Percentiles rank a stretch among this genome's conserved stretches.
These are phyloP conservation scores for Plestiodon gilberti DNA, from an alignment of 2,113 vertebrate species.

Conservation along the genomic window DNA sequence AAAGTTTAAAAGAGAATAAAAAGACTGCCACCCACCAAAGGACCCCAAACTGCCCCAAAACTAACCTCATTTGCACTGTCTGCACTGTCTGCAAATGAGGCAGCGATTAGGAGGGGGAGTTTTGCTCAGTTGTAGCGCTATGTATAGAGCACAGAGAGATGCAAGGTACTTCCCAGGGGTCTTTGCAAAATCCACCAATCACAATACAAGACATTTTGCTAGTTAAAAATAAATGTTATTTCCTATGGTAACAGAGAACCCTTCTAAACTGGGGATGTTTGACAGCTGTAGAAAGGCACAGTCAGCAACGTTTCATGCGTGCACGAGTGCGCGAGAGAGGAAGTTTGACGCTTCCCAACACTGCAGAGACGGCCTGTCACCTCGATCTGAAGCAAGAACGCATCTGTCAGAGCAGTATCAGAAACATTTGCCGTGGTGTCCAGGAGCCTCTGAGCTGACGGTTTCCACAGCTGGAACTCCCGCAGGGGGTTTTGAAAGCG, in stretches of 20 bases:
- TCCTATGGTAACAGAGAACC: background rate
- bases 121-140: too few relatives aligned
- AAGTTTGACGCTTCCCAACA: background rate
- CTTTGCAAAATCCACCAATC: background rate
- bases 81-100: too few relatives aligned
- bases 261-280: background rate
- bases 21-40: too few relatives aligned
- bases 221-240: background rate
- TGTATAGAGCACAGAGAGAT: too few relatives aligned
- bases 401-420: slow-evolving; percentile 78
- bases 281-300: background rate
- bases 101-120: too few relatives aligned
- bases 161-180: background rate
- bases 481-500: slow-evolving; percentile 81
- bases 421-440: slow-evolving; percentile 77
- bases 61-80: too few relatives aligned
- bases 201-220: background rate
- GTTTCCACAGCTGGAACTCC: slow-evolving; percentile 84
- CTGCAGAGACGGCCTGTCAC: slow-evolving; percentile 67
- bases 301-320: background rate
- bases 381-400: slow-evolving; percentile 84
- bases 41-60: too few relatives aligned
- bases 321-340: background rate
- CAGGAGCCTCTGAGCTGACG: slow-evolving; percentile 77
- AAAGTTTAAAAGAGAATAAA: too few relatives aligned